phyloP scores from a whole-genome alignment of 2,113 vertebrate genomes.

The Indri indri region DNA sequence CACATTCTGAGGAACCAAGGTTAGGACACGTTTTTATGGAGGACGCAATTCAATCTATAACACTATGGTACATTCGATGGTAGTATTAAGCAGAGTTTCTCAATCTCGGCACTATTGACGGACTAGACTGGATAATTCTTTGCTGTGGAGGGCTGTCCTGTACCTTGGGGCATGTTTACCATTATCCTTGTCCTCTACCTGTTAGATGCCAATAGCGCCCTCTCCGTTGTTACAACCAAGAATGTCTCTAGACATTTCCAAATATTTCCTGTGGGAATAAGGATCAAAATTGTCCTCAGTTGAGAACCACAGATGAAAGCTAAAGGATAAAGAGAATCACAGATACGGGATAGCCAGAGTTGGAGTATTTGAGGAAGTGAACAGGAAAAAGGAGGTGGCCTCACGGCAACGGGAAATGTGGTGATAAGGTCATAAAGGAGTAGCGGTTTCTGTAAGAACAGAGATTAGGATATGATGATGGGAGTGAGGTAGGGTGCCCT shows the following conservation, averaged over 20 bases:
- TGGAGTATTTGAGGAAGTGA: neutral
- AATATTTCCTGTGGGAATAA: neutral
- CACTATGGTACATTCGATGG: neutral
- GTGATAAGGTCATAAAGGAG: neutral
- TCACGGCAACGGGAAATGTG: neutral
- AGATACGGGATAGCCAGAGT: neutral
- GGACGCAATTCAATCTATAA: neutral
- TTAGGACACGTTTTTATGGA: neutral
- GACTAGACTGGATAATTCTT: neutral
- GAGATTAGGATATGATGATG: neutral
- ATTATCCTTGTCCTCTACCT: neutral
- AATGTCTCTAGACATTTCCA: neutral
- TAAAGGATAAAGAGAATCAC: neutral
- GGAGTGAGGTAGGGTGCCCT: neutral
- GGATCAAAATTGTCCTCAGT: neutral
- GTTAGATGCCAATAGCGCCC: neutral
- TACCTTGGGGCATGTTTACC: neutral
- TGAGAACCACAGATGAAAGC: neutral
- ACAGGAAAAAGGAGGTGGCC: neutral
- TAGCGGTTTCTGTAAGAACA: neutral
- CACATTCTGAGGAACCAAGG: neutral
- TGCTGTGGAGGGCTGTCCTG: neutral
- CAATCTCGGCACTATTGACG: neutral
- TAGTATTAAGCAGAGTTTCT: neutral
- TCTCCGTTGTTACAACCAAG: neutral